A percentile compares a stretch with the other conserved stretches of the same genome.
These are phyloP conservation scores for Urosaurus nigricauda DNA, from an alignment of 2,797 vertebrate species.

Conservation along the genomic window DNA sequence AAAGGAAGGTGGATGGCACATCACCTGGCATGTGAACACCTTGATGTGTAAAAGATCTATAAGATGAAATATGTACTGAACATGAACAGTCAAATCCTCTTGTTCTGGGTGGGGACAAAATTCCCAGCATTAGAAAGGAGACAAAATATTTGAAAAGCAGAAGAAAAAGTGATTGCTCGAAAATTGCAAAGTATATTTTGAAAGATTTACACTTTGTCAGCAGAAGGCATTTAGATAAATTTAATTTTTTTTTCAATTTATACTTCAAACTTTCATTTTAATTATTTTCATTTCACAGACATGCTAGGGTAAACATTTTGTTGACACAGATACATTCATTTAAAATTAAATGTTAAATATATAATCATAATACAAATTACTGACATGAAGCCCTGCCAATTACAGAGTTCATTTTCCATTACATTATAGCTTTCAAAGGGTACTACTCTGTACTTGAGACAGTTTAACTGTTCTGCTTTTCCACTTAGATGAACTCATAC, in stretches of 20 bases:
- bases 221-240: background rate
- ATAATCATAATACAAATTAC: constrained; percentile 13
- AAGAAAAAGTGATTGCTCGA: background rate
- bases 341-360: constrained; percentile 22
- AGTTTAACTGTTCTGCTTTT: constrained; percentile 23
- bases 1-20: too few species aligned
- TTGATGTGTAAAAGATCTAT: too few species aligned
- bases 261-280: background rate
- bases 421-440: constrained; percentile 6
- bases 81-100: too few species aligned
- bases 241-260: background rate
- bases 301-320: constrained; percentile 14
- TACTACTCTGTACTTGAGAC: background rate
- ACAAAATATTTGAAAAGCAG: too few species aligned
- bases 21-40: too few species aligned
- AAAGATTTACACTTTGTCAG: background rate
- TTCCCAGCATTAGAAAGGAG: too few species aligned
- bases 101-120: too few species aligned
- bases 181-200: background rate
- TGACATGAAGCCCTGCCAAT: constrained; percentile 31
- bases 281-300: background rate
- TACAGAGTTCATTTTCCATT: constrained; percentile 38
- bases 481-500: background rate
- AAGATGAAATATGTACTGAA: too few species aligned
- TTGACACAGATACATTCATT: background rate